Evolutionary conservation across 1,140 invertebrate genomes (phyloP), one percentile per base, ranked within the genome.

Genomic region (Mycetomoellerius zeteki): DNA sequence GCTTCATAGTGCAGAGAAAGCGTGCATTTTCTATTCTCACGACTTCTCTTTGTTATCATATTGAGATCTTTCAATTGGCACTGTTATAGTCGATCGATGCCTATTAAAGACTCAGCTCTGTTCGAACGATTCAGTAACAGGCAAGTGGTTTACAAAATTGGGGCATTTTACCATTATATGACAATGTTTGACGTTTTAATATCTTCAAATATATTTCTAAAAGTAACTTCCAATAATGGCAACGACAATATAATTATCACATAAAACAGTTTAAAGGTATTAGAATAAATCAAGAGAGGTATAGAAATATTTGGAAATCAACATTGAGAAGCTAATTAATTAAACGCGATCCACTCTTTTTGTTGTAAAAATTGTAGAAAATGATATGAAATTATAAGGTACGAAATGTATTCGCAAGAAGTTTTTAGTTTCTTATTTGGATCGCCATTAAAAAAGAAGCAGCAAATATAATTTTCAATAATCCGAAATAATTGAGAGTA

Each of bases 41-140:
- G 85, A 69, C n/a, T 64, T 67, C 43, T 16, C 56, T 80, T 58
- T 56, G 71, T 87, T 90, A 90, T 90, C 89, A 54, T 6, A 43
- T 65, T 58, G 52, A 72, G 54, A 90, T 90, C 88, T 81, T 78
- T 62, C 75, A 86, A 88, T 88, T 86, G 78, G 88, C 88, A 82
- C 78, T 86, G 71, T 77, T 90, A 89, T 50, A 87, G 72, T 65
- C 86, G 67, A 65, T 52, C 73, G 71, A 56, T 67, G 30, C 27
- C 73, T 78, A 77, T 75, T 77, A 85, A 85, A 64, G 72, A 75
- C 58, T 77, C 75, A 16, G 58, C 62, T 62, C 54, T 52, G 24
- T 78, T 71, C 19, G 16, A 78, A 60, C 21, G 85, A 60, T 43
- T 50, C 33, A 27, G 37, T 71, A 54, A 85, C 75, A 78, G 73